Evolutionary conservation across 2,888 invertebrate genomes (phyloP), one percentile per base, ranked within the genome.

Genomic region (Patella pellucida): DNA sequence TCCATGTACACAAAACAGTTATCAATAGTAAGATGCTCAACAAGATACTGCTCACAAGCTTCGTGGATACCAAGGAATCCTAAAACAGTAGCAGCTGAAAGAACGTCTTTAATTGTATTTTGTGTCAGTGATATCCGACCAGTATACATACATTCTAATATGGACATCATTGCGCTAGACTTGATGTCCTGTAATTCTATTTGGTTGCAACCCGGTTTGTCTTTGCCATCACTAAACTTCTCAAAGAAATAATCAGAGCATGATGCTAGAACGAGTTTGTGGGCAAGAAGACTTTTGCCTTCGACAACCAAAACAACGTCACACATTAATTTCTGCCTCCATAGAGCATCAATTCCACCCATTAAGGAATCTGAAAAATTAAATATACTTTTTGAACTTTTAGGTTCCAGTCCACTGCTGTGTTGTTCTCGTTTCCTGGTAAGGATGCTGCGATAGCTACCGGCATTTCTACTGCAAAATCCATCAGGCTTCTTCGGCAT

Each of bases 161-260:
- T 71, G 2, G 75, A 75, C 11, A 82, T 81, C 16, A 85, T 52
- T 14, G 80, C 78, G 23, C n/a, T 72, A 0, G 82, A 80, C 27
- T 68, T 73, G 12, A 85, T 56, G n/a, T 84, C 84, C 12, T 76
- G 71, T 2, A 86, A 69, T 19, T 81, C 78, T 3, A 86, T 69
- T 69, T 82, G 76, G 41, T n/a, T 52, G 2, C 69, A 27, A 15
- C 68, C 72, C n/a, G 72, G 67, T 19, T 52, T 67, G 23, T 77
- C 62, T 52, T 73, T 69, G 14, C 74, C 75, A 41, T 81, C 82
- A 1, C 79, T 76, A 69, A 85, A 84, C 41, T 83, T 69, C 51
- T 85, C 81, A 70, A 84, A 83, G 71, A 87, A 87, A 73, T 83
- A 85, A 75, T 85, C 86, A 11, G 82, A 84, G 68, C 86, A 84